A percentile compares a stretch with the other conserved stretches of the same genome.
phyloP scores from a whole-genome alignment of 2,797 vertebrate genomes.

The Brachymystax lenok region DNA sequence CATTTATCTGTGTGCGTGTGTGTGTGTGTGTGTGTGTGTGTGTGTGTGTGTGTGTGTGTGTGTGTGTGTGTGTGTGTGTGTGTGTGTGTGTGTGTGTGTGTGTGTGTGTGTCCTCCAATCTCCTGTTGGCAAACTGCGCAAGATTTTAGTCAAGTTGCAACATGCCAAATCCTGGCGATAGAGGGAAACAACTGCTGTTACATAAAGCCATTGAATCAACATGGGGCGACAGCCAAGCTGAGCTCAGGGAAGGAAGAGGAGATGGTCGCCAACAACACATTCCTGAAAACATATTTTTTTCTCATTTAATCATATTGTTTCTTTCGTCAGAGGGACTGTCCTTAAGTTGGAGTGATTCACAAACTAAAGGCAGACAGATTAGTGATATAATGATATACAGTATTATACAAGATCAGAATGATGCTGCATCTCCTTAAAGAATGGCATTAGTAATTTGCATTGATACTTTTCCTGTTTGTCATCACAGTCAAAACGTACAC shows the following conservation, averaged over 20 bases:
- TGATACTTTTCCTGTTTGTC: neutral
- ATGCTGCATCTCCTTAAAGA: neutral
- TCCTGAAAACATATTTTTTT: slow-evolving; percentile 5
- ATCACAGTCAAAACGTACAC: neutral
- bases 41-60: neutral
- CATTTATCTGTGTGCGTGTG: neutral
- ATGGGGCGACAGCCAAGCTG: slow-evolving; percentile 2
- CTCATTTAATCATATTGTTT: neutral
- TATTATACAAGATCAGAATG: neutral
- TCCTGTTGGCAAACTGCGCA: neutral
- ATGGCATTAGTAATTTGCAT: neutral
- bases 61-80: neutral
- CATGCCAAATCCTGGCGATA: slow-evolving; percentile 3
- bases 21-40: neutral
- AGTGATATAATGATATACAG: neutral
- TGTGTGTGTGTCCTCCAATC: neutral
- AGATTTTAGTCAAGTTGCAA: slow-evolving; percentile 7
- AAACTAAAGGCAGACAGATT: slow-evolving; percentile 2
- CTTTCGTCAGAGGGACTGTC: neutral
- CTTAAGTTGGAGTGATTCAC: neutral
- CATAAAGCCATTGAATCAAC: slow-evolving; percentile 13
- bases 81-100: neutral
- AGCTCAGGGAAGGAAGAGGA: slow-evolving; percentile 5
- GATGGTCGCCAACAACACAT: slow-evolving; percentile 16
- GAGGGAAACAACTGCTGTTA: slow-evolving; percentile 11